phyloP scores from a whole-genome alignment of 2,888 invertebrate genomes.

The Drosophila anceps region DNA sequence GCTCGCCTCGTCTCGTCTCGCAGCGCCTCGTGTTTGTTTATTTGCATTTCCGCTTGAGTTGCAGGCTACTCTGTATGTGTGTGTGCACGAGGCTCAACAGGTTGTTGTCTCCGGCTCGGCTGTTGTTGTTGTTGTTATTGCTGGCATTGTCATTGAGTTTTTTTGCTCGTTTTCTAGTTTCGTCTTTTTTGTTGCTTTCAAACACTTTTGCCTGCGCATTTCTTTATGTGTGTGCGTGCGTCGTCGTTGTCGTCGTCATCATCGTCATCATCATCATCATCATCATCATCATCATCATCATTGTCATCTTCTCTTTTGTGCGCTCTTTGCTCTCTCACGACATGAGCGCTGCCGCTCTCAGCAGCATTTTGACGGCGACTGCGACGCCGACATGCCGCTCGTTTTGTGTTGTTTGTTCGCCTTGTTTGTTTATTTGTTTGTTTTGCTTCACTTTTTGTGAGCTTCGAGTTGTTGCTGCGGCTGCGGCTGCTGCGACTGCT shows the following conservation, averaged over 20 bases:
- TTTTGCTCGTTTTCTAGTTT: constrained; percentile 78
- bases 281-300: constrained; percentile 44
- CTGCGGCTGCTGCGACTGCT: constrained; percentile 16
- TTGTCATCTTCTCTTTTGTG: constrained; percentile 71
- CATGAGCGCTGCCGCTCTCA: constrained; percentile 52
- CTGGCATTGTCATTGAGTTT: constrained; percentile 64
- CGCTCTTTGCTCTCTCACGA: constrained; percentile 53
- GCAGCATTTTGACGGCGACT: constrained; percentile 18
- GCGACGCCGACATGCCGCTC: constrained; percentile 33
- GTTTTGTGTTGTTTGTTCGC: constrained; percentile 62
- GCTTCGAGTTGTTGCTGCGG: constrained; percentile 34
- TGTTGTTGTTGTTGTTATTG: constrained; percentile 41
- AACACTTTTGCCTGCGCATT: constrained; percentile 75
- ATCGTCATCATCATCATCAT: constrained; percentile 23
- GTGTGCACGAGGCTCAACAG: constrained; percentile 66
- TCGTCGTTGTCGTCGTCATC: constrained; percentile 26
- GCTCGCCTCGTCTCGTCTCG: constrained; percentile 46
- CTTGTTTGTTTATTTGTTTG: constrained; percentile 76
- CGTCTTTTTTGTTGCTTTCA: constrained; percentile 70
- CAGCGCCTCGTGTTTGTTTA: constrained; percentile 76
- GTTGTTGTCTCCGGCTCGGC: constrained; percentile 68
- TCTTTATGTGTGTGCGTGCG: constrained; percentile 61
- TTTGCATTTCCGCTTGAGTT: constrained; percentile 81
- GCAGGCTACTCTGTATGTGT: constrained; percentile 56
- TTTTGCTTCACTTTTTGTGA: constrained; percentile 53